Conservation (phyloP, 2,888 invertebrate species). For the Parnassius glacialis region DNA sequence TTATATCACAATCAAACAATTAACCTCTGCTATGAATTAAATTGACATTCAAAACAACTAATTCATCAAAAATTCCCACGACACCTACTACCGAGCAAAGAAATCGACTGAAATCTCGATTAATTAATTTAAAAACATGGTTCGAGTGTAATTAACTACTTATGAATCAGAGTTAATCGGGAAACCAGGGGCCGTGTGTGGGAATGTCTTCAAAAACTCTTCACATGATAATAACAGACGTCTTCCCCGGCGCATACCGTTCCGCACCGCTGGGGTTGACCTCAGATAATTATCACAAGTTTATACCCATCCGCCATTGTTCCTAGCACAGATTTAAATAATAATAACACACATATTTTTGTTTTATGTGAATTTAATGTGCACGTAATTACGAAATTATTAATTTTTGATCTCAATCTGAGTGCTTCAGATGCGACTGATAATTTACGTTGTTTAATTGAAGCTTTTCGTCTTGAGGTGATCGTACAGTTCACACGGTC, state of each 20-base stretch:
- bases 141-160: slow-evolving; percentile 72
- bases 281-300: slow-evolving; percentile 75
- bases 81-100: slow-evolving; percentile 39
- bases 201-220: slow-evolving; percentile 78
- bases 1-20: not conserved
- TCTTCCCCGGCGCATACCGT: slow-evolving; percentile 72
- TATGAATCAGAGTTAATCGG: slow-evolving; percentile 75
- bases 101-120: slow-evolving; percentile 44
- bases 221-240: slow-evolving; percentile 75
- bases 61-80: slow-evolving; percentile 42
- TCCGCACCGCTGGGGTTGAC: slow-evolving; percentile 68
- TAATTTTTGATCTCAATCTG: slow-evolving; percentile 18
- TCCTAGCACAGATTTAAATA: slow-evolving; percentile 59
- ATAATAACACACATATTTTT: slow-evolving; percentile 55
- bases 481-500: slow-evolving; percentile 15
- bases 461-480: not conserved
- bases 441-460: slow-evolving; percentile 4
- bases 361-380: slow-evolving; percentile 43
- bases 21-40: not conserved
- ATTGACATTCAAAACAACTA: slow-evolving; percentile 16
- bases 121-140: slow-evolving; percentile 58
- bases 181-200: slow-evolving; percentile 72
- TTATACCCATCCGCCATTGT: slow-evolving; percentile 73
- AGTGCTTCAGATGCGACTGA: not conserved
- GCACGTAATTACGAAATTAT: slow-evolving; percentile 15